These are phyloP conservation scores for Drosophila atroscutellata DNA, from an alignment of 2,888 invertebrate genomes.

Conservation along the genomic window DNA sequence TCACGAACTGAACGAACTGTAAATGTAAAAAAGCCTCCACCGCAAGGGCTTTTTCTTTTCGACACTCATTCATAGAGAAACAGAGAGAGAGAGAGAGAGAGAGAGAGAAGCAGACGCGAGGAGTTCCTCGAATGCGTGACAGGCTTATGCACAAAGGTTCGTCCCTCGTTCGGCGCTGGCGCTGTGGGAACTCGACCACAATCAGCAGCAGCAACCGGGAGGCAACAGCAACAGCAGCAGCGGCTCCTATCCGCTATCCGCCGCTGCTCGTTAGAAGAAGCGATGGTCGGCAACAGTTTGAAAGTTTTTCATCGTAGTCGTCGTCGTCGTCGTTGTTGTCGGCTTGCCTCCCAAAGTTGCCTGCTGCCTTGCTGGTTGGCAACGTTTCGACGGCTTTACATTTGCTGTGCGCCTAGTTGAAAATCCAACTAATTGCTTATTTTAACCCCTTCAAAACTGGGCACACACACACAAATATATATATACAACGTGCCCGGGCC, in stretches of 20 bases:
- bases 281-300: slow-evolving; percentile 71
- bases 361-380: slow-evolving; percentile 52
- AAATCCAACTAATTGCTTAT: slow-evolving; percentile 82
- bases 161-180: slow-evolving; percentile 25
- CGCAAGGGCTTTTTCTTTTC: slow-evolving; percentile 28
- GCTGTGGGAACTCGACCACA: slow-evolving; percentile 38
- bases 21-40: slow-evolving; percentile 15
- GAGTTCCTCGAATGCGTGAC: slow-evolving; percentile 58
- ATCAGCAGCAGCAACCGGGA: slow-evolving; percentile 5
- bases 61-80: slow-evolving; percentile 18
- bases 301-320: slow-evolving; percentile 72
- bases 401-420: slow-evolving; percentile 80
- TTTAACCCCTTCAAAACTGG: slow-evolving; percentile 83
- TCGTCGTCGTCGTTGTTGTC: slow-evolving; percentile 59
- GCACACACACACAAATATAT: slow-evolving; percentile 50
- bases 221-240: slow-evolving; percentile 22
- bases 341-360: slow-evolving; percentile 64
- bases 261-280: slow-evolving; percentile 73
- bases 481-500: slow-evolving; percentile 55
- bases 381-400: slow-evolving; percentile 62
- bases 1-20: slow-evolving; percentile 2
- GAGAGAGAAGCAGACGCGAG: slow-evolving; percentile 8
- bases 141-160: slow-evolving; percentile 57
- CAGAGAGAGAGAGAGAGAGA: background rate
- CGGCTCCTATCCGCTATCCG: slow-evolving; percentile 59